Evolutionary conservation across 53 echinoderm and acorn worm species (phyloP).

Genomic region (Temnopleurus reevesii): DNA sequence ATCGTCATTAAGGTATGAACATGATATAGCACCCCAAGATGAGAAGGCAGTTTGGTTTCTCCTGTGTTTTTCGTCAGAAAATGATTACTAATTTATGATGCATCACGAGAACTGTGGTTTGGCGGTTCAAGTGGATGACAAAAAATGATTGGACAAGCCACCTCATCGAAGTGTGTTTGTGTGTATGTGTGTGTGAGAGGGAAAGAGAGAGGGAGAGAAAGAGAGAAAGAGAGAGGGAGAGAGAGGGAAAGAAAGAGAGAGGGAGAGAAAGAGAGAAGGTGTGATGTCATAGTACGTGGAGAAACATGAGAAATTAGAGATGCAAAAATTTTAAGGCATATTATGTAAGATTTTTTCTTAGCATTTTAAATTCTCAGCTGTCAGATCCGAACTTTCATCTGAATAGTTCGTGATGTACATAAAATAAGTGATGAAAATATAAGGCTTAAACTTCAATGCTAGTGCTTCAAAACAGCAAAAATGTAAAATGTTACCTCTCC

Average conservation of each 20-base stretch:
- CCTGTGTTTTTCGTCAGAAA: neutral
- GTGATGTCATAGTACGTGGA: neutral
- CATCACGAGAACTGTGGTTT: neutral
- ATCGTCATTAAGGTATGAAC: neutral
- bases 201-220: neutral
- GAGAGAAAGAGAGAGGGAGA: neutral
- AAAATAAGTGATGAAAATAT: too few species aligned
- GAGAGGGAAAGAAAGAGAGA: neutral
- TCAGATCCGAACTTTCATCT: too few species aligned
- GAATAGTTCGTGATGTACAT: too few species aligned
- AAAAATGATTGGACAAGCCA: neutral
- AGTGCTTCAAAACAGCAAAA: too few species aligned
- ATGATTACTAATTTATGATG: neutral
- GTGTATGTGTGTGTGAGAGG: neutral
- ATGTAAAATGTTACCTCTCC: too few species aligned
- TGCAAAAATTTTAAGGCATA: too few species aligned
- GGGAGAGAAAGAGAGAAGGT: neutral
- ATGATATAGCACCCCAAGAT: neutral
- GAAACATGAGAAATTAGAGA: too few species aligned
- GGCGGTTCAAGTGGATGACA: neutral
- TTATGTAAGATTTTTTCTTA: too few species aligned
- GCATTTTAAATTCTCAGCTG: too few species aligned
- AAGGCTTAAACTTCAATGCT: too few species aligned
- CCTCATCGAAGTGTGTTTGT: neutral
- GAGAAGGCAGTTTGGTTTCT: neutral